Base-by-base conservation (phyloP, 2,888 invertebrate species). In the Tholera decimalis region DNA sequence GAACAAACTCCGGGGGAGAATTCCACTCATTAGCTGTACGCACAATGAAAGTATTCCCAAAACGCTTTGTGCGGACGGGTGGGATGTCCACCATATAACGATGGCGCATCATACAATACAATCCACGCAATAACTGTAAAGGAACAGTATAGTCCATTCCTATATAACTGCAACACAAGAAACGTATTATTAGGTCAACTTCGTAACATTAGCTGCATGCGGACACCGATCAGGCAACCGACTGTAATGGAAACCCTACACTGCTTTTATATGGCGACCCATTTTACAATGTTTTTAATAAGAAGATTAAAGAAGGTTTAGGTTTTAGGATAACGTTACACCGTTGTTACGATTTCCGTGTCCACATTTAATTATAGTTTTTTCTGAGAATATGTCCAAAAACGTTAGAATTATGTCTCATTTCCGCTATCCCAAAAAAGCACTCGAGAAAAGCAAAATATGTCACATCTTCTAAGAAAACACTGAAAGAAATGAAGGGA, bases 171-270 rank as follows among this genome's bases (percentile, higher is more conserved):
- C 62, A 63, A 57, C 49, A 33, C 46, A 63, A 64, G 58, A 69
- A 54, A 65, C 39, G 9, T 41, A 66, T 46, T 73, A 73, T 72
- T 79, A 59, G 79, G 79, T 82, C 69, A 77, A 44, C 47, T 50
- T 47, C 11, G 41, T 61, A 62, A 57, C 68, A 54, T 66, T 59
- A 69, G 54, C 69, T 64, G 55, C 72, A 67, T 60, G 53, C 59
- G 62, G 54, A 53, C 56, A 68, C 60, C 46, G 57, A 49, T 57
- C 64, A 49, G 35, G 28, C 62, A 58, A 59, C 59, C 58, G 46
- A 56, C 55, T 62, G 65, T 69, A 63, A 72, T 58, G 39, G 72
- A 82, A 80, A 77, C 82, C 82, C 70, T 81, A 77, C 50, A 80
- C 57, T 46, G 46, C 54, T 74, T 65, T 65, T 77, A 74, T 77